A percentile compares a stretch with the other conserved stretches of the same genome.
Conservation (phyloP, 2,888 invertebrate species). For the Vesta saturnalis region DNA sequence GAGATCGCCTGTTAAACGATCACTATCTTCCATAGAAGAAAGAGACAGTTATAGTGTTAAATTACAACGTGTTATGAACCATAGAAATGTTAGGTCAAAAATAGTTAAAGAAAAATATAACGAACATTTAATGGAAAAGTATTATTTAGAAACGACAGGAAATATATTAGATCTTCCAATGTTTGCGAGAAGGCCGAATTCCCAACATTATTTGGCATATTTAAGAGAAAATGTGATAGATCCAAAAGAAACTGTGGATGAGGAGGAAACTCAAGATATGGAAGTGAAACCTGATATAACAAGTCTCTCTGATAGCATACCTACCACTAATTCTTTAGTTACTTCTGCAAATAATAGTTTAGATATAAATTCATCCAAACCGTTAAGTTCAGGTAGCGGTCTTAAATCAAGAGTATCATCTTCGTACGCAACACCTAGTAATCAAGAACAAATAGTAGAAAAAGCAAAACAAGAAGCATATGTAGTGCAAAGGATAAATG, state of each 20-base stretch:
- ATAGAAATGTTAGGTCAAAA: conserved; percentile 75
- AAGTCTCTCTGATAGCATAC: not conserved
- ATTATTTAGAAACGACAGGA: conserved; percentile 86
- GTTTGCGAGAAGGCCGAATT: conserved; percentile 85
- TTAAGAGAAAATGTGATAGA: conserved; percentile 69
- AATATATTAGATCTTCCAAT: conserved; percentile 88
- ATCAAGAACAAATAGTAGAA: conserved; percentile 83
- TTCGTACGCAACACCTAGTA: conserved; percentile 50
- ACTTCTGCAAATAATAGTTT: conserved; percentile 32
- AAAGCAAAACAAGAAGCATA: conserved; percentile 93
- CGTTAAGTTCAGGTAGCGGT: conserved; percentile 14
- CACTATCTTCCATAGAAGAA: conserved; percentile 60
- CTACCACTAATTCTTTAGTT: conserved; percentile 37
- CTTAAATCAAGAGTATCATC: conserved; percentile 40
- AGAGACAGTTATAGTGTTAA: conserved; percentile 66
- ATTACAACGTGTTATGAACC: conserved; percentile 76
- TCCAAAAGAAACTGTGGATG: conserved; percentile 50
- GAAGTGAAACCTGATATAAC: conserved; percentile 21
- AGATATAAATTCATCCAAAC: conserved; percentile 19
- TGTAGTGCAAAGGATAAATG: conserved; percentile 91
- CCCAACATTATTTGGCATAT: conserved; percentile 78
- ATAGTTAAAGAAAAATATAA: conserved; percentile 77
- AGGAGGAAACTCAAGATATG: conserved; percentile 13
- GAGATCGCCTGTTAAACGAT: conserved; percentile 63
- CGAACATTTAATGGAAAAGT: conserved; percentile 85